phyloP scores from a whole-genome alignment of 2,113 vertebrate genomes.

The Vidua macroura region DNA sequence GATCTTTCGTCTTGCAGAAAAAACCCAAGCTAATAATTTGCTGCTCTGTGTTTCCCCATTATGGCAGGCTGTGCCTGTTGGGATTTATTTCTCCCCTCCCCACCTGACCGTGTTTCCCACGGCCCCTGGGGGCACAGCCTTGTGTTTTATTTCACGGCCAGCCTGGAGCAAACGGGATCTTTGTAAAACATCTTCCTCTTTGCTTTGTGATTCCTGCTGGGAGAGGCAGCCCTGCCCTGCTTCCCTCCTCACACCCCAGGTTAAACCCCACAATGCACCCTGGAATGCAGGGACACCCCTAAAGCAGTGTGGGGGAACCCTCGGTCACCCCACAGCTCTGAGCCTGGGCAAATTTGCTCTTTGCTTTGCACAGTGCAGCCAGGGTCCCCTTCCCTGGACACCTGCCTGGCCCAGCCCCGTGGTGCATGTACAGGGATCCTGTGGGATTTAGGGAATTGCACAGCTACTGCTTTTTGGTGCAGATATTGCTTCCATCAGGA shows the following conservation, averaged over 20 bases:
- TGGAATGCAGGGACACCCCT: not conserved
- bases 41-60: not conserved
- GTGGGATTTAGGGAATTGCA: not conserved
- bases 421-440: not conserved
- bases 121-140: not conserved
- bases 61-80: not conserved
- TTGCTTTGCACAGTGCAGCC: not conserved
- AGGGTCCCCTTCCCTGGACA: not conserved
- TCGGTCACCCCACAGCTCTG: accelerated
- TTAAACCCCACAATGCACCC: not conserved
- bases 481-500: not conserved
- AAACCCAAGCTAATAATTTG: not conserved
- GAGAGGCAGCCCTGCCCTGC: not conserved
- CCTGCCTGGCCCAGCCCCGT: not conserved
- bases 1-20: constrained; percentile 9
- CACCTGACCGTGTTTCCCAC: not conserved
- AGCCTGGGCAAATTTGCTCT: not conserved
- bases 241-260: not conserved
- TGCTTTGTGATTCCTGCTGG: not conserved
- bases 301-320: not conserved
- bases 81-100: not conserved
- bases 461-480: not conserved
- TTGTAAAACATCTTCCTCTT: not conserved
- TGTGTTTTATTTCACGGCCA: not conserved
- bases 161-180: accelerated